phyloP scores from a whole-genome alignment of 2,797 vertebrate species.

The Strix occidentalis region DNA sequence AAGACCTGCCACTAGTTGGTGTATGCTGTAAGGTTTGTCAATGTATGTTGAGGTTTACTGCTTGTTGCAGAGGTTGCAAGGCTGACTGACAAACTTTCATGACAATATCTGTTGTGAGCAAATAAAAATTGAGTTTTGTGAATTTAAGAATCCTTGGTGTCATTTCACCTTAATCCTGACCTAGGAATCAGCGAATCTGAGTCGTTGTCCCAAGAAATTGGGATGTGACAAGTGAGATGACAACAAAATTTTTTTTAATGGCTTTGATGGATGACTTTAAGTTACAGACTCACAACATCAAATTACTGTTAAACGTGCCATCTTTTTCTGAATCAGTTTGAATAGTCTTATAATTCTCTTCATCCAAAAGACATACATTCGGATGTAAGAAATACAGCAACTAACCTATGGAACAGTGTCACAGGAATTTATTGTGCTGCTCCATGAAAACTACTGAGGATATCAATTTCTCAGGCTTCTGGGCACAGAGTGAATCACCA shows the following conservation, averaged over 20 bases:
- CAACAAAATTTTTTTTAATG: neutral
- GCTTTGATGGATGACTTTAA: neutral
- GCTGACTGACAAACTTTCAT: too few species aligned
- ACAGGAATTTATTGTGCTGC: slow-evolving; percentile 40
- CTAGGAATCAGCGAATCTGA: too few species aligned
- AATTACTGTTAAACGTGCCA: neutral
- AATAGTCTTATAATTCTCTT: neutral
- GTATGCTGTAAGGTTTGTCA: too few species aligned
- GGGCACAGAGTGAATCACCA: slow-evolving; percentile 31
- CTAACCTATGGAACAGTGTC: neutral
- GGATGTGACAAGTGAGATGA: neutral
- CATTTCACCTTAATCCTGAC: too few species aligned
- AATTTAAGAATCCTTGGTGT: too few species aligned
- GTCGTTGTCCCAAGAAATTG: too few species aligned
- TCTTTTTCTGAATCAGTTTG: neutral
- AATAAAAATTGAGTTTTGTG: too few species aligned
- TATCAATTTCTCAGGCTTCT: slow-evolving; percentile 21
- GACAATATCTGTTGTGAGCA: too few species aligned
- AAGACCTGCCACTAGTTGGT: too few species aligned
- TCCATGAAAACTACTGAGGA: slow-evolving; percentile 27
- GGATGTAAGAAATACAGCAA: neutral
- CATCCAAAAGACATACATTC: neutral
- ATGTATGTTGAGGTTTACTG: too few species aligned
- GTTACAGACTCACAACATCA: neutral
- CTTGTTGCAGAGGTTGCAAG: too few species aligned